Base-by-base conservation (phyloP, 1,140 invertebrate species). In the Homalodisca vitripennis region DNA sequence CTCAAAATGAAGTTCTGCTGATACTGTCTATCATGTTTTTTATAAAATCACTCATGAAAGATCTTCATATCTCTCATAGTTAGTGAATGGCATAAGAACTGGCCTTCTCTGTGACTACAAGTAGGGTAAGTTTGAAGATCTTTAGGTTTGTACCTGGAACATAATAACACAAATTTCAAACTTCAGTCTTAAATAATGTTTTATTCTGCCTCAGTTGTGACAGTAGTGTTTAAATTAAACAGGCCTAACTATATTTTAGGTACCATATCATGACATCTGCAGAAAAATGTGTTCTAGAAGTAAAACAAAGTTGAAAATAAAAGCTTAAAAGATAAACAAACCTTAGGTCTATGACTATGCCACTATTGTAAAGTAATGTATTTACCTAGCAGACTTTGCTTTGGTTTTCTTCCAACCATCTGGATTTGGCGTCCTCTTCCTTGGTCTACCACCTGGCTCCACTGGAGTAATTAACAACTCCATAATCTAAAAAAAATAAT, bases 131-230 rank as follows among this genome's bases (percentile, higher is more conserved):
- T 27, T 27, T 32, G 65, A 17, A 47, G 13, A 27, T 24, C 47
- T n/a, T 66, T 46, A 22, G 65, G 32, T 29, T 46, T 47, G 34
- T 66, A 66, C 26, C 65, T 66, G 27, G 48, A 66, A 66, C 65
- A 46, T 24, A 66, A 66, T 20, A 46, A 66, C 46, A 48, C 34
- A 29, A 12, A 46, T 66, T 66, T 47, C 24, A 47, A 41, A 26
- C 27, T 48, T 47, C 29, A 48, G 20, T 29, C 22, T 22, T 17
- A 20, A 22, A 47, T 46, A 47, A 12, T 46, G 65, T 41, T 66
- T 48, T 46, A 20, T 47, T 66, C 65, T 66, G 65, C 34, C 24
- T 41, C 27, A 47, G 41, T 47, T 29, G 22, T 20, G 31, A 41
- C n/a, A 24, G 27, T 66, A 47, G 22, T 24, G 34, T 32, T 26